Percentiles rank a stretch among this genome's conserved stretches.
phyloP scores from a whole-genome alignment of 2,888 invertebrate species.

The Mellilla xanthometata region DNA sequence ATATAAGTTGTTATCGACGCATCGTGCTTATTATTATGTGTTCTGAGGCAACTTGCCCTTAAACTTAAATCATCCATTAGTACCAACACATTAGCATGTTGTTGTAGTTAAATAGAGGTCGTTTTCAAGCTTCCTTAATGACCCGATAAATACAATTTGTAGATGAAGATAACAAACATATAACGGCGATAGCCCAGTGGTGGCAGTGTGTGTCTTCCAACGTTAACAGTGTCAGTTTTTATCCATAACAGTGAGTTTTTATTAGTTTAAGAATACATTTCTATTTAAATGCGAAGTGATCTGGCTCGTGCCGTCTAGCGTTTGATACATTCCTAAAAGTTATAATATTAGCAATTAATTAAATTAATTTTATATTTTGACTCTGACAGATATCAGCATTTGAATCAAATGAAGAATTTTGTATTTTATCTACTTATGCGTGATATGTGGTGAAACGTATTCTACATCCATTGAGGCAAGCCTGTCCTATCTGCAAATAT shows the following conservation, averaged over 20 bases:
- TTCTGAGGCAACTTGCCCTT: background rate
- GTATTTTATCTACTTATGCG: background rate
- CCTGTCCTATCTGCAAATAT: conserved; percentile 7
- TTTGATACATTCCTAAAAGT: too few relatives aligned
- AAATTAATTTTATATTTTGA: too few relatives aligned
- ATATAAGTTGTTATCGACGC: too few relatives aligned
- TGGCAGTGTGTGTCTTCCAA: background rate
- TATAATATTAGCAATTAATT: too few relatives aligned
- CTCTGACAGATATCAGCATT: too few relatives aligned
- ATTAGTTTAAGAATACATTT: background rate
- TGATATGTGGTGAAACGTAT: background rate
- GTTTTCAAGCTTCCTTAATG: conserved; percentile 13
- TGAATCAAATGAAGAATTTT: too few relatives aligned
- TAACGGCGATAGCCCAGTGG: background rate
- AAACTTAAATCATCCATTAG: conserved; percentile 3
- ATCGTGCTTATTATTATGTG: too few relatives aligned
- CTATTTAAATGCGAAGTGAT: too few relatives aligned
- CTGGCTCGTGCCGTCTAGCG: too few relatives aligned
- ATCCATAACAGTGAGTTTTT: conserved; percentile 5
- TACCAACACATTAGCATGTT: conserved; percentile 10
- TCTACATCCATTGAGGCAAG: background rate
- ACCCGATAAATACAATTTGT: conserved; percentile 10
- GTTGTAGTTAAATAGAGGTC: conserved; percentile 10
- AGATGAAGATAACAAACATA: conserved; percentile 6
- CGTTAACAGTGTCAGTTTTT: background rate